Percentiles rank a stretch among this genome's conserved stretches.
These are phyloP conservation scores for Odontothrips loti DNA, from an alignment of 2,888 invertebrate genomes.

Conservation along the genomic window DNA sequence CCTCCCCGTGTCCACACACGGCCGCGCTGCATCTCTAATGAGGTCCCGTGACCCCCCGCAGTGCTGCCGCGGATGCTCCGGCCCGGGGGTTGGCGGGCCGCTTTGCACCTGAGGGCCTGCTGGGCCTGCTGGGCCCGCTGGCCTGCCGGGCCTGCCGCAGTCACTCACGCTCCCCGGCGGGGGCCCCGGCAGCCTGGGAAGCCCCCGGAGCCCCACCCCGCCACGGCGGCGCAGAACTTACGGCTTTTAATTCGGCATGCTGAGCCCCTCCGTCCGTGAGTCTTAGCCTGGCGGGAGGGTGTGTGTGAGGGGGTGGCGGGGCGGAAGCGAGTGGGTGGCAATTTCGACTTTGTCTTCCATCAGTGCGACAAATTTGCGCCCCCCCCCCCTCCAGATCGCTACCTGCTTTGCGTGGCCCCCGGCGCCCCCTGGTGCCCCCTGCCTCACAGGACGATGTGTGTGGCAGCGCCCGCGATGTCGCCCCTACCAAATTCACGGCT, in stretches of 20 bases:
- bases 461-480: no score
- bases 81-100: background rate
- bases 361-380: no score
- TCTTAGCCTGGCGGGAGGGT: background rate
- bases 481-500: background rate
- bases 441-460: no score
- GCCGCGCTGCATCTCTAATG: slow-evolving; percentile 8
- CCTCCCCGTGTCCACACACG: background rate
- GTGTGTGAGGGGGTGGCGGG: no score
- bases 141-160: background rate
- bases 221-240: background rate
- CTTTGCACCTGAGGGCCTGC: no score
- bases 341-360: no score
- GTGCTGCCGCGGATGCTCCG: background rate
- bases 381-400: no score
- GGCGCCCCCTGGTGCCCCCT: no score
- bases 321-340: no score
- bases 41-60: slow-evolving; percentile 1
- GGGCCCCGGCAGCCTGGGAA: background rate
- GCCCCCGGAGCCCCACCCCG: background rate
- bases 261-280: background rate
- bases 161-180: background rate
- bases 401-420: background rate
- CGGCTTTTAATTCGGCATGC: background rate
- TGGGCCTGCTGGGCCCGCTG: background rate